A percentile compares a stretch with the other conserved stretches of the same genome.
These are phyloP conservation scores for Diarsia brunnea DNA, from an alignment of 2,888 invertebrate genomes.

Conservation along the genomic window DNA sequence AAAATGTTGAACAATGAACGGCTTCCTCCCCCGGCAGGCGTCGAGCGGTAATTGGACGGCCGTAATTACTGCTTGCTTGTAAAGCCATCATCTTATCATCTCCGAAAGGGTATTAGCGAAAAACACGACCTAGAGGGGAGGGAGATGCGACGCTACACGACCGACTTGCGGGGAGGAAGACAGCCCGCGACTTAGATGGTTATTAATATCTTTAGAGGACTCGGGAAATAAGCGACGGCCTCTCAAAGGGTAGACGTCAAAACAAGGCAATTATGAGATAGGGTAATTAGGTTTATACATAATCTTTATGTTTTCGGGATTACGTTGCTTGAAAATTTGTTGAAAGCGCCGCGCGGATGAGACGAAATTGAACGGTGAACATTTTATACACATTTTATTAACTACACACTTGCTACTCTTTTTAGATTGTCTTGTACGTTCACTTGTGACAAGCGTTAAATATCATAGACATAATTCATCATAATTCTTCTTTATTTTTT, in stretches of 20 bases:
- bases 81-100: constrained; percentile 90
- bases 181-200: constrained; percentile 86
- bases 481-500: background rate
- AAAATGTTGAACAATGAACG: constrained; percentile 77
- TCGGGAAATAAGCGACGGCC: constrained; percentile 85
- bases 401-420: constrained; percentile 2
- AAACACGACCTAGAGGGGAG: constrained; percentile 81
- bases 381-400: constrained; percentile 24
- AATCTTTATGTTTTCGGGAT: constrained; percentile 81
- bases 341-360: constrained; percentile 43
- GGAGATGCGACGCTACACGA: constrained; percentile 70
- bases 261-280: constrained; percentile 89
- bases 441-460: background rate
- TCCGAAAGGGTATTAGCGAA: constrained; percentile 88
- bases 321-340: constrained; percentile 66
- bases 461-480: background rate
- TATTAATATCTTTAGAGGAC: constrained; percentile 89
- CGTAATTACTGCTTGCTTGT: constrained; percentile 89
- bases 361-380: constrained; percentile 20
- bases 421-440: background rate
- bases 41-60: constrained; percentile 85
- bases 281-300: constrained; percentile 88
- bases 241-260: constrained; percentile 89
- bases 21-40: constrained; percentile 72
- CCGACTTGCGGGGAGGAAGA: constrained; percentile 81